Base-by-base conservation (phyloP, 1,140 invertebrate genomes). In the Dinothrombium tinctorium region DNA sequence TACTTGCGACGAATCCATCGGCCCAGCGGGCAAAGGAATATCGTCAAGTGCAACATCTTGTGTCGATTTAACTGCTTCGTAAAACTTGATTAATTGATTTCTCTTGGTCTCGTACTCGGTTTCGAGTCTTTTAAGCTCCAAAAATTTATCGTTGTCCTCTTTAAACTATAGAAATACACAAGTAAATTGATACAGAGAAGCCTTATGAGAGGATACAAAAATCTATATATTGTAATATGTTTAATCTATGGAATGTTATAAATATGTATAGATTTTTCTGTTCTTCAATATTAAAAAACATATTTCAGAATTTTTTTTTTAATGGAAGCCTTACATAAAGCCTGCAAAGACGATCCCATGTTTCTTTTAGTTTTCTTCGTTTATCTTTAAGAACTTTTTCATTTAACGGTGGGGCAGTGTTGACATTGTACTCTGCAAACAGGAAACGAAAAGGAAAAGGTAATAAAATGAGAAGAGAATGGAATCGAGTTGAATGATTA, bases 361-460 rank as follows among this genome's bases (percentile, higher is more conserved):
- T 95, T 58, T 94, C 89, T 59, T 79, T 76, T 6, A 95, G 61
- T 59, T 95, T 95, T 56, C 86, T 87, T 48, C 89, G 63, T 61
- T 95, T 95, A 53, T 95, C 89, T 59, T 86, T 83, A 37, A 95
- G 61, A 14, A 95, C 87, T 66, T 89, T 94, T 55, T 94, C 86
- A 65, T 89, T 92, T 2, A 95, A 59, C 12, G 81, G 78, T 23
- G 87, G 86, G 33, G 86, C 78, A 54, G 87, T 76, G 50, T 80
- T 64, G 2, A 90, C 82, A 66, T 94, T 90, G 54, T 76, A 95
- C 62, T 96, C 86, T n/a, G n/a, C n/a, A n/a, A n/a, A n/a, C n/a
- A n/a, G n/a, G n/a, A n/a, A n/a, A n/a, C n/a, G n/a, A n/a, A n/a
- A n/a, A n/a, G n/a, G n/a, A n/a, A n/a, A n/a, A n/a, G n/a, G n/a